Percentiles rank a stretch among this genome's conserved stretches.
These are phyloP conservation scores for Acrossocheilus wenchowensis DNA, from an alignment of 2,797 vertebrate genomes.

Conservation along the genomic window DNA sequence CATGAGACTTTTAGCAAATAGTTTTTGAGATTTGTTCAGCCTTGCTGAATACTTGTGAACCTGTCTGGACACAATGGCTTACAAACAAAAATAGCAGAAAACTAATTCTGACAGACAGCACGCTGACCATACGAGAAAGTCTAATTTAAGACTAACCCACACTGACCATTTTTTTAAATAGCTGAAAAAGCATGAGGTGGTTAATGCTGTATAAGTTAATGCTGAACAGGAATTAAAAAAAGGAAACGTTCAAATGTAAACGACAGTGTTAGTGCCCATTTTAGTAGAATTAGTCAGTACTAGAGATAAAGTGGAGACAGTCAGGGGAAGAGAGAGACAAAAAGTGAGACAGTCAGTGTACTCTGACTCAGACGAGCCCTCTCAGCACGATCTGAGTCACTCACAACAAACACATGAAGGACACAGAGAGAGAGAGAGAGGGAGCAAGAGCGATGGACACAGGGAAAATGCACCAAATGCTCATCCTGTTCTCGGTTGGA, in stretches of 20 bases:
- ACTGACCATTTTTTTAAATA: constrained; percentile 17
- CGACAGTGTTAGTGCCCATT: constrained; percentile 14
- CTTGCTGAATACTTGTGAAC: background rate
- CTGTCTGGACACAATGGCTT: background rate
- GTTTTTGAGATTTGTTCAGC: background rate
- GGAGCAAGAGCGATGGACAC: background rate
- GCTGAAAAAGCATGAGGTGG: constrained; percentile 29
- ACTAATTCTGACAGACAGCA: constrained; percentile 12
- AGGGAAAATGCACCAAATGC: background rate
- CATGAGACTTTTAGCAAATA: background rate
- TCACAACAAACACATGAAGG: constrained; percentile 70
- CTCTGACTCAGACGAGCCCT: constrained; percentile 71
- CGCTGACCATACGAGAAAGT: constrained; percentile 8
- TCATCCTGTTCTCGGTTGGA: background rate
- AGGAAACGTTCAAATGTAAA: constrained; percentile 23
- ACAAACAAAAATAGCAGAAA: background rate
- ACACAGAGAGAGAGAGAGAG: constrained; percentile 34
- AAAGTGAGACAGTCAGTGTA: constrained; percentile 65
- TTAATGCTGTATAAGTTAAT: constrained; percentile 10
- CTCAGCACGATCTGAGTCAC: constrained; percentile 77
- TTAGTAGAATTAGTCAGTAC: constrained; percentile 31
- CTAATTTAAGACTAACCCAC: constrained; percentile 18
- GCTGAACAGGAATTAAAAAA: constrained; percentile 12
- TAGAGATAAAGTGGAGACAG: constrained; percentile 37
- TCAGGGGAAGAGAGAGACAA: constrained; percentile 55